Evolutionary conservation across 2,797 vertebrate species (phyloP), one percentile per base, ranked within the genome.

Genomic region (Rhyacichthys aspro): DNA sequence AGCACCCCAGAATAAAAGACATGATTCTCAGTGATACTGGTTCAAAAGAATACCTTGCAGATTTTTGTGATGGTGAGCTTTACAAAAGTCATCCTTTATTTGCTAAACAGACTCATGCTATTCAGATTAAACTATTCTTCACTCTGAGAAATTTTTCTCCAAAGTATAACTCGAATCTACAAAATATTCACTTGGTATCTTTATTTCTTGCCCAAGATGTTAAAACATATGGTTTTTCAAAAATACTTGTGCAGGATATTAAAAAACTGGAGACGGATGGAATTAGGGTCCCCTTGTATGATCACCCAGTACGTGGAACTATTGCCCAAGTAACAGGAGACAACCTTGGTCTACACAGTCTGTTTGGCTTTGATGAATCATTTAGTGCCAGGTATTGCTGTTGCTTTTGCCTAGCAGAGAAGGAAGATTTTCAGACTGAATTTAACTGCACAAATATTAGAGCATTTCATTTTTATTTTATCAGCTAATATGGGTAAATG

Each of bases 321-420:
- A 59, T 66, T 49, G 56, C 59, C 44, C 57, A 76, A 46, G 60
- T 76, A 49, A 74, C 57, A 32, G 63, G 67, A 37, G 76, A 76
- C 44, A 76, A 60, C 36, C 61, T 74, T 44, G 44, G 66, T 23
- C n/a, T 76, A n/a, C 59, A 82, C 8, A 5, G 55, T 54, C 43
- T 78, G 8, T 70, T 81, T 76, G 59, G 72, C 37, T 68, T 72
- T 12, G 49, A 67, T 1, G 45, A 78, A 42, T 76, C 72, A 42
- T 76, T 81, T 11, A 72, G 62, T 67, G 72, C 59, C 39, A 68
- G 59, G 50, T 65, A 70, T 61, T 78, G 56, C 45, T 78, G 62
- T 18, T 3, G 11, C 45, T 66, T 76, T 44, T 70, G 61, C 50
- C 55, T 63, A 23, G 33, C 45, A 38, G 61, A 70, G 47, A 72